These are phyloP conservation scores for Oryzias sinensis DNA, from an alignment of 2,797 vertebrate genomes.

Conservation along the genomic window DNA sequence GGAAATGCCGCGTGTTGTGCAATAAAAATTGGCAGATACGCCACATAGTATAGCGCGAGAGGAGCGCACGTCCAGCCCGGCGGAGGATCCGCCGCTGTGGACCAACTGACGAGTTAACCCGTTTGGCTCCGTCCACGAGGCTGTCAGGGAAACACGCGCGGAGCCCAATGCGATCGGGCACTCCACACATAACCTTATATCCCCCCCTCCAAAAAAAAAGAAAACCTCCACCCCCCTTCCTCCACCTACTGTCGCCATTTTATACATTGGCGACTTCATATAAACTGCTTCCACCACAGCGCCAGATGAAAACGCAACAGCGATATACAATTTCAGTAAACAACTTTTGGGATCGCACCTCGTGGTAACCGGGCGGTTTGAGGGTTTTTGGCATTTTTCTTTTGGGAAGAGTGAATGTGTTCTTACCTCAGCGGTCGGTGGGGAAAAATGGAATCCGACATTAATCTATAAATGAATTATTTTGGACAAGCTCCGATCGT, in stretches of 20 bases:
- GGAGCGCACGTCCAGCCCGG: slow-evolving; percentile 54
- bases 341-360: slow-evolving; percentile 65
- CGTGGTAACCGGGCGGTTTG: slow-evolving; percentile 28
- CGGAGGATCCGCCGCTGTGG: slow-evolving; percentile 50
- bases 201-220: slow-evolving; percentile 45
- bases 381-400: not conserved
- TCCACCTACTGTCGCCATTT: slow-evolving; percentile 86
- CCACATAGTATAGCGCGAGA: slow-evolving; percentile 71
- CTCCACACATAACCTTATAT: slow-evolving; percentile 69
- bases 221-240: slow-evolving; percentile 68
- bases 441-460: slow-evolving; percentile 74
- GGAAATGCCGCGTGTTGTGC: slow-evolving; percentile 64
- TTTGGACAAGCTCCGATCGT: slow-evolving; percentile 78
- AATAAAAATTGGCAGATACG: slow-evolving; percentile 72
- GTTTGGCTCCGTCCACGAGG: slow-evolving; percentile 64
- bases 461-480: slow-evolving; percentile 79
- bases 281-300: slow-evolving; percentile 75
- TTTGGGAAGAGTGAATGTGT: slow-evolving; percentile 50
- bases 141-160: slow-evolving; percentile 60
- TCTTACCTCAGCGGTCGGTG: slow-evolving; percentile 75
- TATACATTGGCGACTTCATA: slow-evolving; percentile 83
- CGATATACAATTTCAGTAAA: slow-evolving; percentile 63
- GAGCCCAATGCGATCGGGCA: slow-evolving; percentile 53
- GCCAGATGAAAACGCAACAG: slow-evolving; percentile 68
- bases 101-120: slow-evolving; percentile 77